A percentile compares a stretch with the other conserved stretches of the same genome.
Conservation (phyloP, 2,113 vertebrate species). For the Romanogobio albipinnatus region DNA sequence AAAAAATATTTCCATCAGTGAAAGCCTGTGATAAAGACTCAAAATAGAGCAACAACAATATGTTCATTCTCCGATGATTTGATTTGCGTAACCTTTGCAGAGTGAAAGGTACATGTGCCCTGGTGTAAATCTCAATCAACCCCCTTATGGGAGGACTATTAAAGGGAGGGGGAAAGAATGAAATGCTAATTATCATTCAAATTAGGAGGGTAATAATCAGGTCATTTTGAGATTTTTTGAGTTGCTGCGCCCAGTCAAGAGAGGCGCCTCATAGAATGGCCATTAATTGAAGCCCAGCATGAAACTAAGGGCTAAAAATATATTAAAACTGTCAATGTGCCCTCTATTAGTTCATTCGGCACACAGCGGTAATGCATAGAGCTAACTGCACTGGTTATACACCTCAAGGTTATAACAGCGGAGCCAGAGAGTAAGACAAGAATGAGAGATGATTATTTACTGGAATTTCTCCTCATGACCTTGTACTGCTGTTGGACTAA, state of each 20-base stretch:
- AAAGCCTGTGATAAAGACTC: not conserved
- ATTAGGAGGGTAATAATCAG: slow-evolving; percentile 82
- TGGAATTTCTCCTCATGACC: slow-evolving; percentile 4
- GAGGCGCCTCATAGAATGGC: slow-evolving; percentile 68
- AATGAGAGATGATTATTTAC: not conserved
- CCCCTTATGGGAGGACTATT: slow-evolving; percentile 78
- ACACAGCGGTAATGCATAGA: slow-evolving; percentile 1
- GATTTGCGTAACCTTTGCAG: slow-evolving; percentile 1
- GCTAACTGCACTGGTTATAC: slow-evolving; percentile 10
- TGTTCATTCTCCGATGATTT: slow-evolving; percentile 19
- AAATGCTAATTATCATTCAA: slow-evolving; percentile 82
- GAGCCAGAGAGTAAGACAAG: not conserved
- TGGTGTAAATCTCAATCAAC: slow-evolving; percentile 72
- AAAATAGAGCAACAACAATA: not conserved
- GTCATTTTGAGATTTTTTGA: slow-evolving; percentile 60
- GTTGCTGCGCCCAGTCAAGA: slow-evolving; percentile 65
- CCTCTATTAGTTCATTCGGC: slow-evolving; percentile 26
- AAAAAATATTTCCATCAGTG: not conserved
- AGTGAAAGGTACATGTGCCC: slow-evolving; percentile 53
- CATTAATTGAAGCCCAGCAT: slow-evolving; percentile 76
- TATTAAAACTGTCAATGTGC: slow-evolving; percentile 41
- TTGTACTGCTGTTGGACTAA: not conserved
- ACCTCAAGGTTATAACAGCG: slow-evolving; percentile 34
- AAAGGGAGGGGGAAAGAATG: slow-evolving; percentile 76
- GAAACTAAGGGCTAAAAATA: slow-evolving; percentile 62